Evolutionary conservation across 2,797 vertebrate genomes (phyloP).

Genomic region (Gadopsis marmoratus): DNA sequence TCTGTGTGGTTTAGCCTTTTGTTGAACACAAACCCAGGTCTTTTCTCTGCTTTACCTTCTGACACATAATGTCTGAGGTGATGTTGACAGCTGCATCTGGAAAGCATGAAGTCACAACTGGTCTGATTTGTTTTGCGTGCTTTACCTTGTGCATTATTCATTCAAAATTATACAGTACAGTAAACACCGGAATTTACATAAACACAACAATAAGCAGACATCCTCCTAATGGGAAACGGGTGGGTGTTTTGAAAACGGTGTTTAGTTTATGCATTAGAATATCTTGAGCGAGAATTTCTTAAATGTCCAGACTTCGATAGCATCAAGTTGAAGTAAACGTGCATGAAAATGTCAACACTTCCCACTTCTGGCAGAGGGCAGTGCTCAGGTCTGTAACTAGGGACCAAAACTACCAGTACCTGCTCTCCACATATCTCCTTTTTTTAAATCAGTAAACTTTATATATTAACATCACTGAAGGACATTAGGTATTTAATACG

Average conservation of each 20-base stretch:
- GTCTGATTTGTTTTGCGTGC: background rate
- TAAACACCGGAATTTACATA: background rate
- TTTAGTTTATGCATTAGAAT: background rate
- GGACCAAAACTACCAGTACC: background rate
- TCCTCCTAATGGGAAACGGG: background rate
- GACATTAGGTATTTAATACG: background rate
- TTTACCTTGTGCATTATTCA: background rate
- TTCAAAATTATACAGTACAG: background rate
- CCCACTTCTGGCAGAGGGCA: background rate
- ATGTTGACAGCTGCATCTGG: conserved; percentile 2
- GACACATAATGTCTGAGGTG: conserved; percentile 4
- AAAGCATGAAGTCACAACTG: conserved; percentile 1
- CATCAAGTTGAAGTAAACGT: background rate
- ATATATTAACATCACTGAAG: background rate
- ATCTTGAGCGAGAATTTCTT: background rate
- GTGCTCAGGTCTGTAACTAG: background rate
- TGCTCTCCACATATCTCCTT: too few species aligned
- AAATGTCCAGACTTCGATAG: background rate
- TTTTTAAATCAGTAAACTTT: background rate
- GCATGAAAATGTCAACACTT: background rate
- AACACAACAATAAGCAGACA: background rate
- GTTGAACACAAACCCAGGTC: conserved; percentile 23
- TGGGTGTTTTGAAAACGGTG: background rate
- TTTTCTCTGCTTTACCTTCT: conserved; percentile 36
- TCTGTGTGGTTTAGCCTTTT: conserved; percentile 34